Percentiles rank a stretch among this genome's conserved stretches.
phyloP scores from a whole-genome alignment of 2,888 invertebrate genomes.

The Orthonevra nobilis region DNA sequence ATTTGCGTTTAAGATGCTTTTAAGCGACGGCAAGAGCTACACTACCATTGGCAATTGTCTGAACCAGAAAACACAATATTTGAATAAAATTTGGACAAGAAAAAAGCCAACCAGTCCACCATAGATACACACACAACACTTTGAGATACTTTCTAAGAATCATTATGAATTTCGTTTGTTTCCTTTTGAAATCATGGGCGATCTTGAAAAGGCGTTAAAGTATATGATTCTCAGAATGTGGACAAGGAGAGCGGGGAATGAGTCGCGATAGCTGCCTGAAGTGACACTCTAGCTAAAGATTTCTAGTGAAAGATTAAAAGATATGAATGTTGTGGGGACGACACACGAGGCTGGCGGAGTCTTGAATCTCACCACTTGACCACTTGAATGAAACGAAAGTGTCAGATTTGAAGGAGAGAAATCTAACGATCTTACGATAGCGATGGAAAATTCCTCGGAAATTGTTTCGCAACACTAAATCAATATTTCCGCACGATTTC shows the following conservation, averaged over 20 bases:
- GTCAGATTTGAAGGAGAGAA: conserved; percentile 39
- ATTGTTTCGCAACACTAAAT: conserved; percentile 36
- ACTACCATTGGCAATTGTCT: conserved; percentile 8
- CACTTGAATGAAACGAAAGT: conserved; percentile 45
- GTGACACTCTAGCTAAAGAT: conserved; percentile 20
- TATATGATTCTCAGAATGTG: conserved; percentile 50
- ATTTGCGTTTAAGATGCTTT: conserved; percentile 12
- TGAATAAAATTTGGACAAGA: conserved; percentile 23
- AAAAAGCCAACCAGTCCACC: neutral
- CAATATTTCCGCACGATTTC: conserved; percentile 51
- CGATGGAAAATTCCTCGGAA: conserved; percentile 6
- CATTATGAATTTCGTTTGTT: conserved; percentile 20
- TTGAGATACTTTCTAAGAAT: conserved; percentile 28
- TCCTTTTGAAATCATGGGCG: conserved; percentile 15
- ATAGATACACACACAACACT: neutral
- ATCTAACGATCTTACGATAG: neutral
- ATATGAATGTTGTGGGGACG: conserved; percentile 1
- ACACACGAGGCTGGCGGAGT: neutral
- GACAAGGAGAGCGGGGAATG: conserved; percentile 19
- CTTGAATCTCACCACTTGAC: conserved; percentile 25
- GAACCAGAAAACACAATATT: conserved; percentile 14
- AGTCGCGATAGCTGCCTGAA: conserved; percentile 12
- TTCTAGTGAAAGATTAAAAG: conserved; percentile 37
- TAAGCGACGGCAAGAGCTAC: neutral
- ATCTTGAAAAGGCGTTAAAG: conserved; percentile 36